Base-by-base conservation (phyloP, 2,113 vertebrate species). In the Dasyurus viverrinus region DNA sequence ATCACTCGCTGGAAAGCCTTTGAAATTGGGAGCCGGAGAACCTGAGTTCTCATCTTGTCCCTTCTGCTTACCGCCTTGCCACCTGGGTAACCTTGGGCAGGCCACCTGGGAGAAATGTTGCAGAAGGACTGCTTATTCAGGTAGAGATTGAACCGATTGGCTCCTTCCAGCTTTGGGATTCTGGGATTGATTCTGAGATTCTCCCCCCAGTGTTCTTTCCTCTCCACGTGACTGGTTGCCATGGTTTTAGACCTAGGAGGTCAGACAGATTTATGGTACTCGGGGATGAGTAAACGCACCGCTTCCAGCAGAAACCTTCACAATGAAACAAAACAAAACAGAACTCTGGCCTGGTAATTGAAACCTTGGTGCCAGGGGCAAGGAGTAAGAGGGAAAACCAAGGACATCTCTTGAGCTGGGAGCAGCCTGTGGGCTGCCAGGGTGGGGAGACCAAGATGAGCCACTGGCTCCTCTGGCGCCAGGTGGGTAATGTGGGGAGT, bases 311-410 rank as follows among this genome's bases (percentile, higher is more conserved):
- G 97, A 95, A 95, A 94, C 92, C 96, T 93, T 95, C 94, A 53
- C 52, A 0, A 52, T 94, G 89, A 95, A 97, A 96, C 95, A 97
- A 97, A 94, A 98, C 93, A 68, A 95, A 97, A 96, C 95, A 97
- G 96, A 94, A 98, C 93, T 48, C 96, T 90, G 96, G 53, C 93
- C 68, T 92, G 50, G 42, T 93, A 90, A 94, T 94, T 96, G 96
- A 97, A 94, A 94, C 76, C 92, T 93, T 57, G 76, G 91, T 95
- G 76, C 76, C 52, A 76, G 95, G 92, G 89, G 76, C 30, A 0
- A 54, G 36, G 90, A 93, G 55, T 84, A 89, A 96, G 93, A 76
- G 46, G 46, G 94, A 97, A 93, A 48, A 8, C 93, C 12, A 10
- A n/a, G 54, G 92, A 76, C 94, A 46, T 89, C 94, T 84, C 90